These are phyloP conservation scores for Megaptera novaeangliae DNA, from an alignment of 2,113 vertebrate species.

Conservation along the genomic window DNA sequence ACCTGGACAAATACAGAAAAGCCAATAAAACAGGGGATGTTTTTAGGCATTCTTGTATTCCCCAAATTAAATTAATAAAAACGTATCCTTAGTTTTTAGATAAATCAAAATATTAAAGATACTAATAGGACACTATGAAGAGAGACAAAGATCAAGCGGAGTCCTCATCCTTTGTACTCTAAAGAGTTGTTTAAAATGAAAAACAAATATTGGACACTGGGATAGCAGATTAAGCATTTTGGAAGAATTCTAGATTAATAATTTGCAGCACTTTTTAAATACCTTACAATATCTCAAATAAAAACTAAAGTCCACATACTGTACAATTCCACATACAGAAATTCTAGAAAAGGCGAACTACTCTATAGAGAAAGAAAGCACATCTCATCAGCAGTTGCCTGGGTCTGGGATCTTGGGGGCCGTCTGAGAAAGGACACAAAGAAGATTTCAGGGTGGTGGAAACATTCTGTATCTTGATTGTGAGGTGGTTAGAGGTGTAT, in stretches of 20 bases:
- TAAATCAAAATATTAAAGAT: not conserved
- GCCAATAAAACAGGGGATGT: not conserved
- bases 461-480: not conserved
- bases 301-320: not conserved
- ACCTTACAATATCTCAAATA: not conserved
- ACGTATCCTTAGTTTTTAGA: not conserved
- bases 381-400: not conserved
- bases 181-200: not conserved
- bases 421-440: not conserved
- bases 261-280: not conserved
- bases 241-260: not conserved
- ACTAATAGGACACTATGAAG: not conserved
- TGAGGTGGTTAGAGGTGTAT: not conserved
- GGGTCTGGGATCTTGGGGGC: accelerated
- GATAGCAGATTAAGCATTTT: not conserved
- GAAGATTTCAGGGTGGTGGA: not conserved
- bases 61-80: not conserved
- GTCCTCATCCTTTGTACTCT: not conserved
- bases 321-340: not conserved
- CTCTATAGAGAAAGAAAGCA: not conserved
- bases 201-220: not conserved
- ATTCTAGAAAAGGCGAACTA: not conserved
- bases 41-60: not conserved
- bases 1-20: not conserved
- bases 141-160: not conserved